These are phyloP conservation scores for Eristalis arbustorum DNA, from an alignment of 2,888 invertebrate species.

Conservation along the genomic window DNA sequence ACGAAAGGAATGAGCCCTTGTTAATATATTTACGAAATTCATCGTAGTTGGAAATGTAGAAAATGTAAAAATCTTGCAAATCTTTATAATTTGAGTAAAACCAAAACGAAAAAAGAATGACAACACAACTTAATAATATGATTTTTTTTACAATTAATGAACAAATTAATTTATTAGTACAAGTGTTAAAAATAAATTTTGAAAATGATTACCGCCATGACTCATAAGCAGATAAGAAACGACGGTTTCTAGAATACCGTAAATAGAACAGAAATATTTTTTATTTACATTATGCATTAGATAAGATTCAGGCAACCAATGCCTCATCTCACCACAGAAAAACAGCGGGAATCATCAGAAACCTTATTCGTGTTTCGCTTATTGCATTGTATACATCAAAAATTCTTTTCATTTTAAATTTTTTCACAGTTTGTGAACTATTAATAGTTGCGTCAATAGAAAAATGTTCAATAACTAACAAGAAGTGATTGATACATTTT, in stretches of 20 bases:
- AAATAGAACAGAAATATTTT: slow-evolving; percentile 28
- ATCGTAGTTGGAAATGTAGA: neutral
- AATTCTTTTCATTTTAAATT: neutral
- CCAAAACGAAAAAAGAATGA: neutral
- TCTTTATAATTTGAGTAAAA: neutral
- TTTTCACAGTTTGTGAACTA: neutral
- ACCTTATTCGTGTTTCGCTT: slow-evolving; percentile 5
- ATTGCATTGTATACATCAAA: slow-evolving; percentile 3
- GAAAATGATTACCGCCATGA: slow-evolving; percentile 14
- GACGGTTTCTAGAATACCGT: neutral
- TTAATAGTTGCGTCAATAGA: too few relatives aligned
- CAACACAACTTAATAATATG: too few relatives aligned
- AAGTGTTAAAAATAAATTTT: neutral
- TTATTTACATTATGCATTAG: slow-evolving; percentile 10
- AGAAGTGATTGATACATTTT: too few relatives aligned
- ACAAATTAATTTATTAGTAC: neutral
- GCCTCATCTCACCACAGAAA: slow-evolving; percentile 12
- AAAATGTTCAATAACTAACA: too few relatives aligned
- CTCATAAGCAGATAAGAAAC: slow-evolving; percentile 23
- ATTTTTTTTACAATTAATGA: neutral
- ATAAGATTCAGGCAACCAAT: slow-evolving; percentile 34
- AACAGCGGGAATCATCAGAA: neutral
- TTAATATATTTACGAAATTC: slow-evolving; percentile 1
- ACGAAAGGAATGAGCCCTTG: neutral
- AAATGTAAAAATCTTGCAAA: neutral